Base-by-base conservation (phyloP, 2,113 vertebrate species). In the Megaceryle torquata region DNA sequence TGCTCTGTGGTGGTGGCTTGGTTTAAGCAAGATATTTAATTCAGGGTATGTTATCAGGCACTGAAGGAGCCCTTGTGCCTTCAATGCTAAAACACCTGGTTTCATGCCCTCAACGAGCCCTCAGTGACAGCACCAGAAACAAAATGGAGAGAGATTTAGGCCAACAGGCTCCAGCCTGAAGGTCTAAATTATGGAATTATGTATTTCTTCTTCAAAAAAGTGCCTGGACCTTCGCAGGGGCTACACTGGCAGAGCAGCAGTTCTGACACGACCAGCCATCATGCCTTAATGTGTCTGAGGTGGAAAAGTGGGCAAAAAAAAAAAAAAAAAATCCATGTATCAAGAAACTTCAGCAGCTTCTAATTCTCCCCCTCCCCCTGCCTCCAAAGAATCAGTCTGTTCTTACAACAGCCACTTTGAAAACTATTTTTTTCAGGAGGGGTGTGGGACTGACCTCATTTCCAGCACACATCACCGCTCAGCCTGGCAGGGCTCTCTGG, bases 321-420 rank as follows among this genome's bases (percentile, higher is more conserved):
- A 44, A 21, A 13, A 26, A 63, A 25, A 51, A 6, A 51, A 39
- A 43, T 18, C 44, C 48, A 3, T 0, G 0, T 25, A 13, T 26
- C 28, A 37, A 51, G 37, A 16, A 60, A 87, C 31, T 84, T 81
- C n/a, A 60, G 26, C 18, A 3, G 1, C 35, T 81, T 77, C 41
- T 39, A 33, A 71, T 44, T 74, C 4, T 1, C 5, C 29, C 33
- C 72, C 8, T 5, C 48, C 48, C 50, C 50, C 24, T 12, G 22
- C 50, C 50, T 51, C 50, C 64, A 11, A 48, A 48, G 11, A 60
- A 12, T 6, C 39, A 65, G 35, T 25, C 37, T 67, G 26, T 29
- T 91, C 75, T 1, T 1, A 31, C 21, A 75, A n/a, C 0, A 4
- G 20, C 21, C 0, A 0, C 75, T 70, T 68, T 48, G 61, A 41